Evolutionary conservation across 92 coral and sea anemone genomes (phyloP).

Genomic region (Palythoa grandiflora): DNA sequence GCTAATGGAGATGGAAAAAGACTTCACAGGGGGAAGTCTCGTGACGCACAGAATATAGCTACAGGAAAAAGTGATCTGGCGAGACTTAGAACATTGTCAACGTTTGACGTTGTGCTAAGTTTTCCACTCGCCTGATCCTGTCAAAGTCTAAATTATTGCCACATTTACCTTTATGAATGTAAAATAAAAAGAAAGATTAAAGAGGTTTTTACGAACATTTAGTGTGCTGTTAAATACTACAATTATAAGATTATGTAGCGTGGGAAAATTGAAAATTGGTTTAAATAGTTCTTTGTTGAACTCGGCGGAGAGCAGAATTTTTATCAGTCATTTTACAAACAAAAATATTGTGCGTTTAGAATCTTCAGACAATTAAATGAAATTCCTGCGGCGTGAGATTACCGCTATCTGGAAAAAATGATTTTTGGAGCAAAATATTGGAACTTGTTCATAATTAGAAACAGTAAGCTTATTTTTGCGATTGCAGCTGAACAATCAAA

Average conservation of each 20-base stretch:
- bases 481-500: slow-evolving; percentile 16
- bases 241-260: slow-evolving; percentile 44
- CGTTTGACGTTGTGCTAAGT: not conserved
- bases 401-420: slow-evolving; percentile 18
- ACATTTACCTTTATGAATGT: slow-evolving; percentile 1
- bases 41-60: slow-evolving; percentile 23
- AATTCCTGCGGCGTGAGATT: slow-evolving; percentile 42
- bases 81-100: slow-evolving; percentile 29
- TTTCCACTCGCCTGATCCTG: not conserved
- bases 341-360: slow-evolving; percentile 22
- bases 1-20: not conserved
- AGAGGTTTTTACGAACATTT: slow-evolving; percentile 33
- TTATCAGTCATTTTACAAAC: slow-evolving; percentile 25
- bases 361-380: not conserved
- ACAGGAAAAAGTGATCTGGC: slow-evolving; percentile 26
- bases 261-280: slow-evolving; percentile 38
- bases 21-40: slow-evolving; percentile 8
- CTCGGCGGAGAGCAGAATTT: not conserved
- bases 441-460: slow-evolving; percentile 38
- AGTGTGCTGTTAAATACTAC: slow-evolving; percentile 15
- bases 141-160: slow-evolving; percentile 3
- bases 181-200: slow-evolving; percentile 28
- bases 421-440: slow-evolving; percentile 6
- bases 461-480: slow-evolving; percentile 30
- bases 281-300: not conserved